Conservation (phyloP, 2,797 vertebrate genomes). For the Helicolenus hilgendorfi region DNA sequence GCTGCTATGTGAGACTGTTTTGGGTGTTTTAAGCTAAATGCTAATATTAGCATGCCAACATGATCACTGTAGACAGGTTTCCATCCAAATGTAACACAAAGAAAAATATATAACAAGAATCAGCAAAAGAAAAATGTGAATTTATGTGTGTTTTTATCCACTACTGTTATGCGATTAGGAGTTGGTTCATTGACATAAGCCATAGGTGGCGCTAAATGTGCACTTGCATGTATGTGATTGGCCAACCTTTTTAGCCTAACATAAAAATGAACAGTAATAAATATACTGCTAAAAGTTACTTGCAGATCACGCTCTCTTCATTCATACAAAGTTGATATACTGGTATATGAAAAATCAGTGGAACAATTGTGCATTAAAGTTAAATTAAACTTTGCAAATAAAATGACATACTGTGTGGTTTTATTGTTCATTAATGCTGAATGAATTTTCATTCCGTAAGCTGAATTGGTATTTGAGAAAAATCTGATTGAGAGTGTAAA, state of each 20-base stretch:
- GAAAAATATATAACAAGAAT: not conserved
- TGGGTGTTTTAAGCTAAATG: not conserved
- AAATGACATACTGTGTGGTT: not conserved
- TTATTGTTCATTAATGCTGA: not conserved
- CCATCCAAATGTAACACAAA: not conserved
- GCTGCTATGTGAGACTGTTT: not conserved
- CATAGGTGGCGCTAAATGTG: too few relatives aligned
- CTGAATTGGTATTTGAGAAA: not conserved
- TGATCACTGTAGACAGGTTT: not conserved
- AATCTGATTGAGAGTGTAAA: constrained; percentile 9
- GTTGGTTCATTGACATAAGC: not conserved
- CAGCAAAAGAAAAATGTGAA: not conserved
- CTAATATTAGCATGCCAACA: not conserved
- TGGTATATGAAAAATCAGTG: not conserved
- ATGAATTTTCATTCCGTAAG: not conserved
- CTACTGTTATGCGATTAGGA: too few relatives aligned
- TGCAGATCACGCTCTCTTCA: constrained; percentile 45
- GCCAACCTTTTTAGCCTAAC: not conserved
- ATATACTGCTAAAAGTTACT: constrained; percentile 71
- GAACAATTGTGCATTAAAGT: not conserved
- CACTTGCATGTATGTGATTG: not conserved
- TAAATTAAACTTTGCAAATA: not conserved
- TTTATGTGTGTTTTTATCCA: not conserved
- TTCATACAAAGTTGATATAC: not conserved
- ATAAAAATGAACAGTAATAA: constrained; percentile 58